Base-by-base conservation (phyloP, 37 sponge, comb jelly and placozoan species). In the Beroe forskalii region DNA sequence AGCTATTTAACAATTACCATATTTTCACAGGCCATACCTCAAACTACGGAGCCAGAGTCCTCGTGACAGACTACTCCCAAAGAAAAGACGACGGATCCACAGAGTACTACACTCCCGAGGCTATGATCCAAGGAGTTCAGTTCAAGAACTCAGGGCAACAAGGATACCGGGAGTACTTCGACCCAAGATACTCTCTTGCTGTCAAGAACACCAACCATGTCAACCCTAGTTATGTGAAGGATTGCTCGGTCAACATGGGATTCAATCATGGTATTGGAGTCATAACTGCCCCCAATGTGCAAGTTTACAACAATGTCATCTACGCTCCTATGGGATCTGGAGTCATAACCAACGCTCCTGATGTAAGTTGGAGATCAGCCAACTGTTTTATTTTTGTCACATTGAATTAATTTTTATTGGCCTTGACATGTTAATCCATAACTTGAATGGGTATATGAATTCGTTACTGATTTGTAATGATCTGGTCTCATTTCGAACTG, bases 211-310 rank as follows among this genome's bases (percentile, higher is more conserved):
- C 41, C 17, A 93, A 93, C 38, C 39, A 37, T 37, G 41, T 48
- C 24, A 28, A 44, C 0, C 67, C 44, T 4, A 69, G 67, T 36
- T 40, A 92, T 55, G 90, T 95, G 14, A 86, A 69, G 14, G 30
- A 67, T 8, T 96, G 93, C 61, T 92, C 92, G 41, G 67, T 96
- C 60, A 90, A 96, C 72, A 92, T 94, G 62, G 92, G 93, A n/a
- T 93, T 91, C 89, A 96, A 94, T 61, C 91, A 91, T 67, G 97
- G 89, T 8, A 93, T 96, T 41, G 97, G 97, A 12, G 90, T 93
- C 67, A 92, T 92, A 67, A 93, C 91, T 12, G 66, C 94, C 0
- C 38, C 60, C 62, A 69, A 62, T 35, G 23, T 96, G 61, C 55
- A 25, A 0, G 39, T 97, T 0, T 30, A 20, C 0, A 90, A 93